phyloP scores from a whole-genome alignment of 2,797 vertebrate species.

The Cryptoblepharus egeriae region DNA sequence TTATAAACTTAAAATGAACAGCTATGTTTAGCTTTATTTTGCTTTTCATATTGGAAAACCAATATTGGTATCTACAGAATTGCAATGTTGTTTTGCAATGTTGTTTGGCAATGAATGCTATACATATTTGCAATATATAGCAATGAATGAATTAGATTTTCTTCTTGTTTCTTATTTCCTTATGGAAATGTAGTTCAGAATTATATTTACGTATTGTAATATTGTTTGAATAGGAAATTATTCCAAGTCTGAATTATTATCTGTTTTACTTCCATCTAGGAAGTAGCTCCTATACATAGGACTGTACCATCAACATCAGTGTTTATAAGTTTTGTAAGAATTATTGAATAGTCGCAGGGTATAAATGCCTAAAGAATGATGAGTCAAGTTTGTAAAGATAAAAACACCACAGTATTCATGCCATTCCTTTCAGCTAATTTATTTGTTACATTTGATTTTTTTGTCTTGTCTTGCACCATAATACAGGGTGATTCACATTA shows the following conservation, averaged over 20 bases:
- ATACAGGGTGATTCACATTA: neutral
- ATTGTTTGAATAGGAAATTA: slow-evolving; percentile 51
- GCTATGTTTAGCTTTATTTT: slow-evolving; percentile 50
- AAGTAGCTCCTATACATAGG: slow-evolving; percentile 24
- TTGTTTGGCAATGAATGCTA: too few species aligned
- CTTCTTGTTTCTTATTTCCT: slow-evolving; percentile 28
- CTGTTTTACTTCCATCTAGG: slow-evolving; percentile 23
- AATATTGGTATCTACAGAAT: slow-evolving; percentile 18
- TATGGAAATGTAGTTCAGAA: slow-evolving; percentile 5
- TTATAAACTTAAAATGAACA: slow-evolving; percentile 33
- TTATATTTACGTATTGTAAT: neutral
- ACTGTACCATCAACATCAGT: slow-evolving; percentile 40
- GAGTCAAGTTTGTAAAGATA: neutral
- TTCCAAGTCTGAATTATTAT: slow-evolving; percentile 39
- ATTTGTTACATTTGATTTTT: neutral
- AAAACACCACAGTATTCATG: neutral
- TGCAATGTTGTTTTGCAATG: slow-evolving; percentile 26
- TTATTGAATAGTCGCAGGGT: slow-evolving; percentile 36
- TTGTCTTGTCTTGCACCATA: neutral
- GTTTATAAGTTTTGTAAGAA: slow-evolving; percentile 18
- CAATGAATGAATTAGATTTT: slow-evolving; percentile 38
- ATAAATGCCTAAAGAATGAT: neutral
- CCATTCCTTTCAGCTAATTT: neutral
- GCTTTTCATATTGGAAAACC: slow-evolving; percentile 20
- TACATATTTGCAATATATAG: too few species aligned